phyloP scores from a whole-genome alignment of 2,797 vertebrate species.

The Melanotaenia pygmaea region DNA sequence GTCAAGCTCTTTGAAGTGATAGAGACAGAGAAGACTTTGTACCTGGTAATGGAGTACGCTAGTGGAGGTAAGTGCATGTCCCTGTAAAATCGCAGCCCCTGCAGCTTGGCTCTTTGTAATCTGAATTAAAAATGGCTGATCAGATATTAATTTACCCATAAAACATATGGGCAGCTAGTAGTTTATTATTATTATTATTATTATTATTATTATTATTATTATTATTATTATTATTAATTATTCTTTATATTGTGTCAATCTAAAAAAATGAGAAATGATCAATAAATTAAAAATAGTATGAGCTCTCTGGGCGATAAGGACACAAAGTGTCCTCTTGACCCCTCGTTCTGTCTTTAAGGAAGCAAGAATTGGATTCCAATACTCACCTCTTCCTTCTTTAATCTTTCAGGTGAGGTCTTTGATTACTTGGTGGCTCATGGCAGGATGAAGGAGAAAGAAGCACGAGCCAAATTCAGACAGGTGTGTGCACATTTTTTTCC shows the following conservation, averaged over 20 bases:
- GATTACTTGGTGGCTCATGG: conserved; percentile 99
- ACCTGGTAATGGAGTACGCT: conserved; percentile 97
- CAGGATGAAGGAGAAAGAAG: conserved; percentile 99
- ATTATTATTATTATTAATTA: too few species aligned
- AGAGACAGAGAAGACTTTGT: conserved; percentile 95
- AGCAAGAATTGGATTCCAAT: too few species aligned
- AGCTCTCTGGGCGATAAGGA: background rate
- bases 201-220: too few species aligned
- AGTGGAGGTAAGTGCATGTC: conserved; percentile 84
- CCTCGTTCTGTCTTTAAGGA: background rate
- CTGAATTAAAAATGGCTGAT: background rate
- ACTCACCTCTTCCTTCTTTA: conserved; percentile 23
- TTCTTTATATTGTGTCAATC: background rate
- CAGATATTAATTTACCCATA: background rate
- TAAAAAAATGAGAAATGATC: background rate
- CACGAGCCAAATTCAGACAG: conserved; percentile 99
- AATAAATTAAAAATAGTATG: background rate
- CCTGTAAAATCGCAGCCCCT: conserved; percentile 42
- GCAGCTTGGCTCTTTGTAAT: conserved; percentile 16
- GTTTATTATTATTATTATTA: background rate
- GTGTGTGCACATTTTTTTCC: conserved; percentile 61
- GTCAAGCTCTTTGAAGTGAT: conserved; percentile 98
- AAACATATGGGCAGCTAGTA: background rate
- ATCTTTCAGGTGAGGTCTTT: conserved; percentile 92
- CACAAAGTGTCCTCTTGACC: conserved; percentile 8